Evolutionary conservation across 2,888 invertebrate species (phyloP).

Genomic region (Drosophila kuntzei): DNA sequence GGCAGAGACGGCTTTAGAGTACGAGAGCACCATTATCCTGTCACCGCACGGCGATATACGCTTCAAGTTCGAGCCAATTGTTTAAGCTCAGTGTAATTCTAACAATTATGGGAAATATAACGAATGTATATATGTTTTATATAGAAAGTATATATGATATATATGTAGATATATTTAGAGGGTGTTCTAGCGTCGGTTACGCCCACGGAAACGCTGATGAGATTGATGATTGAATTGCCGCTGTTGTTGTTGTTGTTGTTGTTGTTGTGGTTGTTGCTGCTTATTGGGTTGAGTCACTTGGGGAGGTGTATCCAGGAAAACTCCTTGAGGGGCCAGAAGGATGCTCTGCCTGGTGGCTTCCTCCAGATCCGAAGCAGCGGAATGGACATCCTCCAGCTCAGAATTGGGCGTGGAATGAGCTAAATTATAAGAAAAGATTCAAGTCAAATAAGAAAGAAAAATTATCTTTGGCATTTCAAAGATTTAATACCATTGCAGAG

Average conservation of each 20-base stretch:
- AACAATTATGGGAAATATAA: slow-evolving; percentile 50
- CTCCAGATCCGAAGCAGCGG: slow-evolving; percentile 36
- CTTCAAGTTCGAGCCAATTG: slow-evolving; percentile 81
- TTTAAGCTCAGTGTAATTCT: slow-evolving; percentile 43
- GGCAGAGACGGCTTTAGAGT: slow-evolving; percentile 67
- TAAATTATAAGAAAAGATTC: slow-evolving; percentile 7
- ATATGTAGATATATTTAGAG: background rate
- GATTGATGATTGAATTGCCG: slow-evolving; percentile 57
- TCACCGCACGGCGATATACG: slow-evolving; percentile 82
- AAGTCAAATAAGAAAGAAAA: too few species aligned
- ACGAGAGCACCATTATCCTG: slow-evolving; percentile 81
- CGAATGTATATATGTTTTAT: slow-evolving; percentile 21
- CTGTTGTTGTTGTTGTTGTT: slow-evolving; percentile 38
- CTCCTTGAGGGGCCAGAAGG: slow-evolving; percentile 19
- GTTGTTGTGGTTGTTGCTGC: slow-evolving; percentile 46
- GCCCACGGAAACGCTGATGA: slow-evolving; percentile 71
- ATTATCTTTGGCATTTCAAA: too few species aligned
- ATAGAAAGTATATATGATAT: slow-evolving; percentile 1
- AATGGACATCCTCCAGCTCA: slow-evolving; percentile 31
- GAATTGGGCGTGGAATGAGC: slow-evolving; percentile 67
- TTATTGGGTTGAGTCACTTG: slow-evolving; percentile 17
- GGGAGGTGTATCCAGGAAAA: slow-evolving; percentile 20
- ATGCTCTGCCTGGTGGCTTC: slow-evolving; percentile 27
- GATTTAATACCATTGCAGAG: background rate
- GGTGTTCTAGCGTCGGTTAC: slow-evolving; percentile 68